phyloP scores from a whole-genome alignment of 2,113 vertebrate species.

The Pavo muticus region DNA sequence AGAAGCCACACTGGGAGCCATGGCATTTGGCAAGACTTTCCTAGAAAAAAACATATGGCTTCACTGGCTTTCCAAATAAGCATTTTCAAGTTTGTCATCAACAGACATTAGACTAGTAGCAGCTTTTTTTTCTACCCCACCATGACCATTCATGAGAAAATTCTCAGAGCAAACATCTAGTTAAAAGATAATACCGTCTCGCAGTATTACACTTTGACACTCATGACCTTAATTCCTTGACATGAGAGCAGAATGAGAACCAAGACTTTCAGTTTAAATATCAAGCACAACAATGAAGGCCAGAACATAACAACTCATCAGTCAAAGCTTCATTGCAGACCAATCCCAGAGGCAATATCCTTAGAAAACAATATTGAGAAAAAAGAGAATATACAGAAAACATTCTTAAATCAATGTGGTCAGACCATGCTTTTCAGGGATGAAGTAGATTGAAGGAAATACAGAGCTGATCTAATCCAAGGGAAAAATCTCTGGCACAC shows the following conservation, averaged over 20 bases:
- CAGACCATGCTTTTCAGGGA: background rate
- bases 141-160: background rate
- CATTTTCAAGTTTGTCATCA: background rate
- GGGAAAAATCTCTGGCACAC: background rate
- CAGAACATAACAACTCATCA: background rate
- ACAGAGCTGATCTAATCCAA: background rate
- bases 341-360: background rate
- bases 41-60: conserved; percentile 59
- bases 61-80: background rate
- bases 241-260: background rate
- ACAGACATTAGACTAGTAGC: background rate
- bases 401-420: background rate
- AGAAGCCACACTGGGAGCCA: conserved; percentile 91
- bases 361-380: background rate
- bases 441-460: background rate
- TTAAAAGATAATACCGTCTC: background rate
- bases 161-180: background rate
- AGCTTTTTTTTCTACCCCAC: background rate
- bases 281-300: background rate
- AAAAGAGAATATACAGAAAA: background rate
- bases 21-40: conserved; percentile 88
- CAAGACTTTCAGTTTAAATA: background rate
- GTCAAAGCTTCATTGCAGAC: background rate
- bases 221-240: background rate
- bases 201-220: background rate